Percentiles rank a stretch among this genome's conserved stretches.
These are phyloP conservation scores for Kudoa iwatai DNA, from an alignment of 30 jellyfish, hydroid and myxozoan species.

Conservation along the genomic window DNA sequence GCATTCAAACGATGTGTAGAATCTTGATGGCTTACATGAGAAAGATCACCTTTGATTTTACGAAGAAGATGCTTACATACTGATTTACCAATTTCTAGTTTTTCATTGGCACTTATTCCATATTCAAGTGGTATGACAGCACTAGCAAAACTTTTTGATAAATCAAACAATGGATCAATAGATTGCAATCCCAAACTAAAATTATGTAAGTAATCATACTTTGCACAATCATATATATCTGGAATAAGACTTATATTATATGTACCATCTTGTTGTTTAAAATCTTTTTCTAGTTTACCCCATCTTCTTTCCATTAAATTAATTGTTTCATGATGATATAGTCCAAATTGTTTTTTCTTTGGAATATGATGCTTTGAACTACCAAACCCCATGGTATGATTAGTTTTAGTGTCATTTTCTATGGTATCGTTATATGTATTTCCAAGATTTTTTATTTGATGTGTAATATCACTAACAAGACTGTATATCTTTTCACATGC, in stretches of 20 bases:
- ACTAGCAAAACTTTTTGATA: slow-evolving; percentile 29
- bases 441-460: not conserved
- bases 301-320: slow-evolving; percentile 49
- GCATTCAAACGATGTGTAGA: slow-evolving; percentile 24
- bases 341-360: too few relatives aligned
- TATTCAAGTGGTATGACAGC: slow-evolving; percentile 74
- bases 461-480: not conserved
- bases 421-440: too few relatives aligned
- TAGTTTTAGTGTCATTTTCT: not conserved
- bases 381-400: too few relatives aligned
- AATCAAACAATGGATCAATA: slow-evolving; percentile 13
- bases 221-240: slow-evolving; percentile 68
- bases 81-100: slow-evolving; percentile 19
- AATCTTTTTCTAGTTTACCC: slow-evolving; percentile 45
- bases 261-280: slow-evolving; percentile 19
- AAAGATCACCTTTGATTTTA: slow-evolving; percentile 38
- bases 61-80: slow-evolving; percentile 29
- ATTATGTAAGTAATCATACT: slow-evolving; percentile 47
- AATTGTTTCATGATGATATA: slow-evolving; percentile 3
- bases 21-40: slow-evolving; percentile 25
- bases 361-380: not conserved
- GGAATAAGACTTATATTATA: slow-evolving; percentile 71
- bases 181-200: slow-evolving; percentile 14
- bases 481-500: not conserved
- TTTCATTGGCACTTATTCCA: slow-evolving; percentile 34